Base-by-base conservation (phyloP, 2,797 vertebrate species). In the Acanthurus lineatus region DNA sequence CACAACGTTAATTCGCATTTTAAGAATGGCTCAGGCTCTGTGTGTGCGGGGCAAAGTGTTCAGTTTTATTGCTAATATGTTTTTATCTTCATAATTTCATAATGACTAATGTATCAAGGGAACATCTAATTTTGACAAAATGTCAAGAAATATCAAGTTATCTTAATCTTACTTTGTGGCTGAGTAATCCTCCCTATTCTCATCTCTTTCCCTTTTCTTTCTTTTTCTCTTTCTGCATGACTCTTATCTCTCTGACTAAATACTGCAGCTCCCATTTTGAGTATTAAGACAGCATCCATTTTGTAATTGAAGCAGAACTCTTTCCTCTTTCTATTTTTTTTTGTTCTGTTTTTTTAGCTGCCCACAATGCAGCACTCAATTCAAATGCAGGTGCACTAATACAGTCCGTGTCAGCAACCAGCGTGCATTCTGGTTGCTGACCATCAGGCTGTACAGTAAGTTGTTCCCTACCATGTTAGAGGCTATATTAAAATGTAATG, bases 61-160 rank as follows among this genome's bases (percentile, higher is more conserved):
- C 9, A 44, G 2, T 74, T 73, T 68, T 70, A 71, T 28, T 67
- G 65, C 40, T 17, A 60, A 48, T 67, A 67, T 76, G 15, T 86
- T 84, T 84, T 66, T 68, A 61, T 57, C 35, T 35, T 80, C 51
- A 65, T 75, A 69, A 76, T 66, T 79, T 12, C 14, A 77, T 19
- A 48, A 57, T 42, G 52, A 54, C 51, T 80, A 58, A 73, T 66
- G 65, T 82, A 59, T 54, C 48, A 35, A 35, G 74, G 69, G 79
- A 88, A 79, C 72, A 32, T 86, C 58, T 68, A 22, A 68, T 87
- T 85, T 77, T 35, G 28, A 76, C 77, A 60, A 93, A 94, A 93
- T 92, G 89, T 93, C 88, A 88, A 76, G 81, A 88, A 89, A 88
- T 92, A 91, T 86, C 79, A 80, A 82, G 78, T 92, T 84, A 81